phyloP scores from a whole-genome alignment of 1,140 invertebrate genomes.

The Drosophila kikkawai region DNA sequence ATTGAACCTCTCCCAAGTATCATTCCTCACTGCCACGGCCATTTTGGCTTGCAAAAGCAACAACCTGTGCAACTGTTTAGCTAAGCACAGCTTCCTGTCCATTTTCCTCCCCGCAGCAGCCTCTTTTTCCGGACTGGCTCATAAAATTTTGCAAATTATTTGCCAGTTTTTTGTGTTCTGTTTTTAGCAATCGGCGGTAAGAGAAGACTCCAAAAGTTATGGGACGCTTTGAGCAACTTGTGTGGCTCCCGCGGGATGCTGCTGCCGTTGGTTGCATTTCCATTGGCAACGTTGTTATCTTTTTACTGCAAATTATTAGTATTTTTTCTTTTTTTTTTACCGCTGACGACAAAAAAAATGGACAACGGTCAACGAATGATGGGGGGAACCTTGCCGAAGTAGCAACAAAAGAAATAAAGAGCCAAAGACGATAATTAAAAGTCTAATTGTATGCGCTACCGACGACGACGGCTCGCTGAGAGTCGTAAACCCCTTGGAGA shows the following conservation, averaged over 20 bases:
- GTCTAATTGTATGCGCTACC: constrained; percentile 80
- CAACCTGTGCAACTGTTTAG: constrained; percentile 62
- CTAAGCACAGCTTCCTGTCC: constrained; percentile 67
- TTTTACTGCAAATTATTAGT: constrained; percentile 84
- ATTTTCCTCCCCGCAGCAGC: constrained; percentile 14
- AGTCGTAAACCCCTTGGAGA: constrained; percentile 45
- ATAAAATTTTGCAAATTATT: constrained; percentile 81
- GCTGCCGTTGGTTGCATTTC: constrained; percentile 34
- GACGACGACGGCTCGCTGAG: constrained; percentile 32
- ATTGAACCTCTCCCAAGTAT: not conserved
- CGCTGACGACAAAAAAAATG: constrained; percentile 70
- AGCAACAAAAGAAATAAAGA: constrained; percentile 40
- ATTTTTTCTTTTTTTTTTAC: constrained; percentile 57
- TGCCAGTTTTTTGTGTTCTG: constrained; percentile 72
- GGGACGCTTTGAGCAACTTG: constrained; percentile 63
- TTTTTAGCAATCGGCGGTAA: constrained; percentile 52
- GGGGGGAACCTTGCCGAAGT: not conserved
- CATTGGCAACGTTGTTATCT: constrained; percentile 79
- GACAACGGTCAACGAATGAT: constrained; percentile 7
- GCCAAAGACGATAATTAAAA: constrained; percentile 78
- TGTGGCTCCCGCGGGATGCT: constrained; percentile 58
- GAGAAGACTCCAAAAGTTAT: constrained; percentile 49
- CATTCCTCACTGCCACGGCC: constrained; percentile 5
- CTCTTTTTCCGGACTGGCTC: constrained; percentile 42
- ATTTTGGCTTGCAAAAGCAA: constrained; percentile 3